These are phyloP conservation scores for Xenus cinereus DNA, from an alignment of 2,113 vertebrate species.

Conservation along the genomic window DNA sequence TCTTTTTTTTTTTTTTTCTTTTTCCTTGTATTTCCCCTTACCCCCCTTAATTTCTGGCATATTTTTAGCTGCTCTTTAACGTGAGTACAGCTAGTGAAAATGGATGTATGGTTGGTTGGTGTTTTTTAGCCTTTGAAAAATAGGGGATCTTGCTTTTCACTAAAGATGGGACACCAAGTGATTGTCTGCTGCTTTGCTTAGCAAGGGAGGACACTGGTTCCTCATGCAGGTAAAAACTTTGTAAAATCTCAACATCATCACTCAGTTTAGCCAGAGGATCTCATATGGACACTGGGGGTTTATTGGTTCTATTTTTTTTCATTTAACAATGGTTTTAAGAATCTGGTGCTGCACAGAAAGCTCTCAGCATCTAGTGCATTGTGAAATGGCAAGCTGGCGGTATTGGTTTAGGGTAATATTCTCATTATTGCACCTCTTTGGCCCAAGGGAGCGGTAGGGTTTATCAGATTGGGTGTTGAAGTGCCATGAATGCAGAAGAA, in stretches of 20 bases:
- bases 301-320: background rate
- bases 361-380: background rate
- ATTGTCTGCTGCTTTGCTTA: background rate
- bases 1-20: background rate
- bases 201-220: background rate
- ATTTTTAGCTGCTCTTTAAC: background rate
- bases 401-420: background rate
- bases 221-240: background rate
- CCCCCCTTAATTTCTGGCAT: background rate
- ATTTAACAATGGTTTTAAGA: background rate
- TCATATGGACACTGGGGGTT: accelerated
- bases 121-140: background rate
- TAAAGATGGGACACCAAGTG: background rate
- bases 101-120: background rate
- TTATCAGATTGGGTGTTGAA: background rate
- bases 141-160: background rate
- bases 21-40: background rate
- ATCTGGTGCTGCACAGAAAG: background rate
- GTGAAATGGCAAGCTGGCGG: background rate
- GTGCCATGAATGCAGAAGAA: background rate
- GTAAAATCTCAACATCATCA: background rate
- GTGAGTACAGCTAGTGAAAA: background rate
- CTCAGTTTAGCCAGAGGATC: background rate
- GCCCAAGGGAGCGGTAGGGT: background rate
- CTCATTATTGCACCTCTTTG: background rate